These are phyloP conservation scores for Zygogramma bicolorata DNA, from an alignment of 2,888 invertebrate genomes.

Conservation along the genomic window DNA sequence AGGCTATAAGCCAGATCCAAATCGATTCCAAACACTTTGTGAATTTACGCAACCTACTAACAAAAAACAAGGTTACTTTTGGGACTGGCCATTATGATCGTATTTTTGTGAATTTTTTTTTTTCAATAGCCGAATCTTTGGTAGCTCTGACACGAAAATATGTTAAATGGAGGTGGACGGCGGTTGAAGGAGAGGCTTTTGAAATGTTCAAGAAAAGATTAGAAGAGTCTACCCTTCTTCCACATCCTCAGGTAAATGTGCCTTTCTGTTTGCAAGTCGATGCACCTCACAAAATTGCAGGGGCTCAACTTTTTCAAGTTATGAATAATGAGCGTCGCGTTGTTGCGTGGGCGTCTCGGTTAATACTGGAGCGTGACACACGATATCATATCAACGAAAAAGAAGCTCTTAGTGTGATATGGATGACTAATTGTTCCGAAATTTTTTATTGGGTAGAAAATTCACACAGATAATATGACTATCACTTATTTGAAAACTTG, in stretches of 20 bases:
- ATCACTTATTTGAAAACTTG: too few species aligned
- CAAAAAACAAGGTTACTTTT: neutral
- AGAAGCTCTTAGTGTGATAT: neutral
- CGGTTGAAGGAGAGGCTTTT: neutral
- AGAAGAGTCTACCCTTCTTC: neutral
- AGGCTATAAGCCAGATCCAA: neutral
- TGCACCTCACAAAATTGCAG: neutral
- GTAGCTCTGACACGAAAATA: neutral
- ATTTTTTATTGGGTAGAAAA: neutral
- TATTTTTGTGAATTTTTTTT: neutral
- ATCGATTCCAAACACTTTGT: neutral
- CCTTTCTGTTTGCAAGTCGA: neutral
- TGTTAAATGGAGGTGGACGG: neutral
- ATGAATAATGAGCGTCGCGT: neutral
- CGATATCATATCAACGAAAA: neutral
- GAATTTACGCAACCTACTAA: neutral
- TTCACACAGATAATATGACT: too few species aligned
- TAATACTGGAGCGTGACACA: neutral
- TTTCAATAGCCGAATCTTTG: neutral
- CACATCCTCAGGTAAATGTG: neutral
- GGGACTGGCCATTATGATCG: too few species aligned
- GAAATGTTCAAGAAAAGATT: neutral
- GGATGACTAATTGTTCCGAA: neutral
- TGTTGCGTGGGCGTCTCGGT: neutral
- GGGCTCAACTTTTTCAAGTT: neutral